Evolutionary conservation across 2,797 vertebrate genomes (phyloP).

Genomic region (Aldrovandia affinis): DNA sequence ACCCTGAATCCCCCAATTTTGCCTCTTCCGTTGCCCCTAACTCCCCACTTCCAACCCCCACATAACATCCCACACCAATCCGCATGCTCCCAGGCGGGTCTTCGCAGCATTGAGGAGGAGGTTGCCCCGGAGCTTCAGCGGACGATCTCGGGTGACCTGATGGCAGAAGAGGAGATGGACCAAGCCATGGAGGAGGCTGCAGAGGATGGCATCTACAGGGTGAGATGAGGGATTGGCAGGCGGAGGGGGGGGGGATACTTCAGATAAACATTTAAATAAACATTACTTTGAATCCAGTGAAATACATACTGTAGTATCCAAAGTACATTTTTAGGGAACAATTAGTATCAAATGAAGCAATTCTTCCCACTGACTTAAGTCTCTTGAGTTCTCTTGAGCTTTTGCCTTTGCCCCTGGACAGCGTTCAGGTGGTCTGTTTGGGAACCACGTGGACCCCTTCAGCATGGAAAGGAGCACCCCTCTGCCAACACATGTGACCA

Average conservation of each 20-base stretch:
- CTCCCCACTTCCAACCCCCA: neutral
- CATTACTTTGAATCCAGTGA: too few relatives aligned
- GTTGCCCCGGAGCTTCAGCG: constrained; percentile 82
- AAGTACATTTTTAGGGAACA: too few relatives aligned
- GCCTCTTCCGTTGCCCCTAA: neutral
- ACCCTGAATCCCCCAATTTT: neutral
- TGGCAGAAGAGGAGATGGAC: constrained; percentile 85
- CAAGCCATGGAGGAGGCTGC: constrained; percentile 79
- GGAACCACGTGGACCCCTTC: constrained; percentile 81
- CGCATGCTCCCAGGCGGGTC: constrained; percentile 76
- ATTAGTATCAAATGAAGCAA: neutral
- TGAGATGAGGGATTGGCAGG: constrained; percentile 49
- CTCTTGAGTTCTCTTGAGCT: neutral
- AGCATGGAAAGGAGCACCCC: constrained; percentile 71
- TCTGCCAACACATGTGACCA: constrained; percentile 73
- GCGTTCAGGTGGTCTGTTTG: constrained; percentile 87
- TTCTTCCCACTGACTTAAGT: neutral
- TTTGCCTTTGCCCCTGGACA: constrained; percentile 51
- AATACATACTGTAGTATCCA: too few relatives aligned
- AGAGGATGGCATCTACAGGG: constrained; percentile 86
- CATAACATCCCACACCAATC: neutral
- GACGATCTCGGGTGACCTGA: constrained; percentile 88
- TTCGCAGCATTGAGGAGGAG: constrained; percentile 90
- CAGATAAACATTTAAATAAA: too few relatives aligned
- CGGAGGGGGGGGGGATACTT: neutral